A percentile compares a stretch with the other conserved stretches of the same genome.
Conservation (phyloP, 2,113 vertebrate species). For the Montifringilla adamsi region DNA sequence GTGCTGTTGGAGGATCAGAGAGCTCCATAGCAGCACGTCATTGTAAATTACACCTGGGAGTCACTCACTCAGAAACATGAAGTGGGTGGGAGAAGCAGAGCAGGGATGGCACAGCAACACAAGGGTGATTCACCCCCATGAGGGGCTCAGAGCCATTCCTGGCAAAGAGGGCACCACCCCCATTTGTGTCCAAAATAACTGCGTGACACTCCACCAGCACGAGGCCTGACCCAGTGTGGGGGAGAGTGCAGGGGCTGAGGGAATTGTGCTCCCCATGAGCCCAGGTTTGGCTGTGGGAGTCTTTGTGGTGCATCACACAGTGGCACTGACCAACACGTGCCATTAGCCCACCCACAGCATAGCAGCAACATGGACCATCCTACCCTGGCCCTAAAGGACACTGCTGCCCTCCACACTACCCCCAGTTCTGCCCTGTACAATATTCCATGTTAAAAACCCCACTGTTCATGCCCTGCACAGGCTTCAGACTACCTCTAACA, state of each 20-base stretch:
- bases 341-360: not conserved
- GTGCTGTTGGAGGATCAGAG: not conserved
- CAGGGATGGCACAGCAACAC: not conserved
- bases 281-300: not conserved
- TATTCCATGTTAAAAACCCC: not conserved
- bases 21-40: not conserved
- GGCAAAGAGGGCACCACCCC: not conserved
- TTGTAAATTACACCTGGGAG: not conserved
- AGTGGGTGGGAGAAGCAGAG: not conserved
- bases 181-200: not conserved
- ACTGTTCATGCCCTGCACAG: not conserved
- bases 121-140: not conserved
- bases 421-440: not conserved
- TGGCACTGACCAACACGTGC: not conserved
- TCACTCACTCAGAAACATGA: conserved; percentile 22
- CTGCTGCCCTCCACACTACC: not conserved
- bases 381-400: not conserved
- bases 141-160: not conserved
- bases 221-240: fast-evolving
- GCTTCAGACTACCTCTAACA: not conserved
- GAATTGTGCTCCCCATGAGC: not conserved
- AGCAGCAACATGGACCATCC: not conserved
- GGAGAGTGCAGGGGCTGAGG: not conserved
- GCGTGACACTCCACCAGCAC: fast-evolving
- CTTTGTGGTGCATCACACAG: not conserved